Conservation (phyloP, 2,113 vertebrate genomes). For the Brachyhypopomus gauderio region DNA sequence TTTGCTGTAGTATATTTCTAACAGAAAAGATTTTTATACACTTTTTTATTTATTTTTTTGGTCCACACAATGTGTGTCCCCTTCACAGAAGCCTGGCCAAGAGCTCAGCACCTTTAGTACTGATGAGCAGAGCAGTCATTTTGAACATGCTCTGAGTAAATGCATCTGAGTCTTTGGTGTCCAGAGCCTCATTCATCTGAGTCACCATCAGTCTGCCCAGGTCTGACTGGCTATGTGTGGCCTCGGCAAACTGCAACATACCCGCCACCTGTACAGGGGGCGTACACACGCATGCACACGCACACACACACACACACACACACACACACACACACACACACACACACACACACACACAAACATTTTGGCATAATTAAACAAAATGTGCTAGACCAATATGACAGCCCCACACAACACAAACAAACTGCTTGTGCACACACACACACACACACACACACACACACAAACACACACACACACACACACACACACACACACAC, state of each 20-base stretch:
- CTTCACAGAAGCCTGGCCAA: not conserved
- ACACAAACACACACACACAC: not conserved
- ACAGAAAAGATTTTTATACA: too few species aligned
- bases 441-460: too few species aligned
- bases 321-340: constrained; percentile 3
- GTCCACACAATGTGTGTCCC: not conserved
- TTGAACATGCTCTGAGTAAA: constrained; percentile 96
- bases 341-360: not conserved
- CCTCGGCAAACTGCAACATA: constrained; percentile 91
- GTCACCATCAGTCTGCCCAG: constrained; percentile 89
- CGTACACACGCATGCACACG: not conserved
- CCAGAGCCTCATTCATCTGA: constrained; percentile 83
- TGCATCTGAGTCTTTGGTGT: constrained; percentile 73
- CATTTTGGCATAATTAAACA: too few species aligned
- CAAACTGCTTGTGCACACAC: too few species aligned
- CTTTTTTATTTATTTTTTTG: not conserved
- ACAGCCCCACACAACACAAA: constrained; percentile 10
- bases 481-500: constrained; percentile 1
- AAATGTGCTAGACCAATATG: too few species aligned
- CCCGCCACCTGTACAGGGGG: constrained; percentile 81
- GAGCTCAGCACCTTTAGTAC: constrained; percentile 80
- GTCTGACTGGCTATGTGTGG: constrained; percentile 83
- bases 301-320: constrained; percentile 13
- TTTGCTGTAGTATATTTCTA: not conserved
- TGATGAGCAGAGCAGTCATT: constrained; percentile 91